Evolutionary conservation across 1,140 invertebrate species (phyloP).

Genomic region (Littorina saxatilis): DNA sequence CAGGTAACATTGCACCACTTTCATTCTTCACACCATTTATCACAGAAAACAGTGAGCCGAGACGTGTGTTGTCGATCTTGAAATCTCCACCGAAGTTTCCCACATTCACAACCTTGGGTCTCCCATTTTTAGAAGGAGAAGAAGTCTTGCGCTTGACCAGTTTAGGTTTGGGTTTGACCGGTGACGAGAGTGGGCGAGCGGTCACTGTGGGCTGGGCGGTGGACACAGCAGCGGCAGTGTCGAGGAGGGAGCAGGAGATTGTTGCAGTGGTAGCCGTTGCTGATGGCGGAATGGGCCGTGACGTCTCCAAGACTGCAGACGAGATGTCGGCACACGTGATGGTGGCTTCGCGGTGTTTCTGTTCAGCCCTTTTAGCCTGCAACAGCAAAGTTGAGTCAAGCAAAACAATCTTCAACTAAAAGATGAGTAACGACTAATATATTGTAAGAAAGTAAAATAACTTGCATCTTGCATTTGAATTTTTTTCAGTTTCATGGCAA

Average conservation of each 20-base stretch:
- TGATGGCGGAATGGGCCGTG: not conserved
- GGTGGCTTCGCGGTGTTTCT: not conserved
- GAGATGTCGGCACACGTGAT: not conserved
- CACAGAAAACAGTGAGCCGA: not conserved
- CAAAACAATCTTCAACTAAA: too few species aligned
- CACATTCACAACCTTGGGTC: not conserved
- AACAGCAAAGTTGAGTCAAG: too few species aligned
- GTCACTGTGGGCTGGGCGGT: slow-evolving; percentile 64
- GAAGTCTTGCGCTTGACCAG: not conserved
- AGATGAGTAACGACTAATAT: too few species aligned
- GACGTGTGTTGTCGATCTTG: not conserved
- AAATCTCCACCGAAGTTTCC: not conserved
- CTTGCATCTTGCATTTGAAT: too few species aligned
- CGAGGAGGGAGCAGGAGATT: slow-evolving; percentile 18
- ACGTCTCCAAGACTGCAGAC: not conserved
- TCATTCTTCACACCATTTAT: not conserved
- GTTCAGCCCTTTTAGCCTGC: slow-evolving; percentile 13
- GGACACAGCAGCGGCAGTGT: slow-evolving; percentile 54
- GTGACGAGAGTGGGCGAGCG: not conserved
- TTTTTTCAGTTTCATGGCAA: too few species aligned
- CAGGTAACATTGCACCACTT: not conserved
- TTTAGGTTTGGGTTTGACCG: not conserved
- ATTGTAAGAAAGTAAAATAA: too few species aligned
- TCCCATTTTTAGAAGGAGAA: not conserved
- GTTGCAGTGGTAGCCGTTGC: not conserved